These are phyloP conservation scores for Paracanthobrama guichenoti DNA, from an alignment of 2,113 vertebrate species.

Conservation along the genomic window DNA sequence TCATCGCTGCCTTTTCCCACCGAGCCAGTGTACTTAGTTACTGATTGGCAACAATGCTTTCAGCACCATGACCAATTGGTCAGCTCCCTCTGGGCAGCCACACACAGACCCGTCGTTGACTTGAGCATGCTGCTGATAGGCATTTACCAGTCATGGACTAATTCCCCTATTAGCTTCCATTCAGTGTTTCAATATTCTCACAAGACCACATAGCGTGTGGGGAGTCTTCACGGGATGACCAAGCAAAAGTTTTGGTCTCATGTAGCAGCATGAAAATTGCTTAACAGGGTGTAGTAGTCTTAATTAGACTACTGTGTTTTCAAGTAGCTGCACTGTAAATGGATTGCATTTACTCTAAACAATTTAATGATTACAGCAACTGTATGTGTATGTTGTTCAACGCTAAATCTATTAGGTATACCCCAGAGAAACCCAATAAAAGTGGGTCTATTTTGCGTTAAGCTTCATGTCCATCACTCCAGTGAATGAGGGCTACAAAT, in stretches of 20 bases:
- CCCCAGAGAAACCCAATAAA: conserved; percentile 32
- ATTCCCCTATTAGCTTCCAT: conserved; percentile 78
- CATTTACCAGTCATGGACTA: conserved; percentile 83
- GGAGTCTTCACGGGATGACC: conserved; percentile 56
- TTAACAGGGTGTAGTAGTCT: neutral
- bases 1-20: conserved; percentile 81
- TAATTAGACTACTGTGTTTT: neutral
- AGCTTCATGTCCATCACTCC: conserved; percentile 43
- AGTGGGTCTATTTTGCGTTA: conserved; percentile 24
- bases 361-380: neutral
- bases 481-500: conserved; percentile 43
- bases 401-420: neutral
- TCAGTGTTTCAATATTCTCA: conserved; percentile 75
- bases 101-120: conserved; percentile 70
- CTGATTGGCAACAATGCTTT: conserved; percentile 79
- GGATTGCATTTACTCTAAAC: neutral
- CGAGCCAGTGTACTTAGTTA: conserved; percentile 76
- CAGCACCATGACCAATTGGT: conserved; percentile 80
- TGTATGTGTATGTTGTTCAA: neutral
- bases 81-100: conserved; percentile 80
- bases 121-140: conserved; percentile 70
- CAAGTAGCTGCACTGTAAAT: neutral
- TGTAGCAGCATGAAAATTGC: conserved; percentile 24
- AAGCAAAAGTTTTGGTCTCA: conserved; percentile 44
- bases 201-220: conserved; percentile 77